These are phyloP conservation scores for Plecturocebus donacophilus DNA, from an alignment of 2,113 vertebrate genomes.

Conservation along the genomic window DNA sequence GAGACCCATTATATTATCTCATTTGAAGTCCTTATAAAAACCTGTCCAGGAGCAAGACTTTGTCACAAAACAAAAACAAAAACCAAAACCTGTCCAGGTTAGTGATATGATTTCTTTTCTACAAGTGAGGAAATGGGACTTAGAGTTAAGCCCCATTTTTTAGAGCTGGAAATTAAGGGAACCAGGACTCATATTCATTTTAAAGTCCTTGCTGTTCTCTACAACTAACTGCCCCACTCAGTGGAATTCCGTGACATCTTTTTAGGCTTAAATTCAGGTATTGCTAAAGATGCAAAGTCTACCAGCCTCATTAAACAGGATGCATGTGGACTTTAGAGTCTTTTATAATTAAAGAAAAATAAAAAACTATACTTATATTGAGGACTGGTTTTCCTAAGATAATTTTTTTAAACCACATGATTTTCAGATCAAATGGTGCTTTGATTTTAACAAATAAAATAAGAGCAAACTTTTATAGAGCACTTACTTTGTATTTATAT, in stretches of 20 bases:
- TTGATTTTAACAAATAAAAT: slow-evolving; percentile 30
- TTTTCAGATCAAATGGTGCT: not conserved
- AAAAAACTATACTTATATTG: not conserved
- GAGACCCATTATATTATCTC: not conserved
- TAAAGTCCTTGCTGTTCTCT: slow-evolving; percentile 5
- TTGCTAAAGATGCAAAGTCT: not conserved
- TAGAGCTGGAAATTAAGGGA: not conserved
- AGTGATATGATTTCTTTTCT: not conserved
- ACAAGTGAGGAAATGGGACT: not conserved
- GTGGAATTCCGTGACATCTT: not conserved
- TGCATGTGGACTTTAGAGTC: not conserved
- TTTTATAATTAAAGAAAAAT: not conserved
- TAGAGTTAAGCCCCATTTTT: not conserved
- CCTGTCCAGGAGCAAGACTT: not conserved
- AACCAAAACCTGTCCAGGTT: not conserved
- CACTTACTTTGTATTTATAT: not conserved
- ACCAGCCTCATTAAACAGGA: not conserved
- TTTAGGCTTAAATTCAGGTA: not conserved
- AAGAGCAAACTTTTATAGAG: not conserved
- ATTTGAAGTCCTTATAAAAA: not conserved
- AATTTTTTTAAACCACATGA: not conserved
- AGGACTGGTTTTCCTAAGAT: not conserved
- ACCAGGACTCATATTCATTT: not conserved
- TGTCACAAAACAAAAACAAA: too few species aligned
- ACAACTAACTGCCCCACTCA: not conserved